Evolutionary conservation across 2,888 invertebrate species (phyloP).

Genomic region (Dynastes hyllus): DNA sequence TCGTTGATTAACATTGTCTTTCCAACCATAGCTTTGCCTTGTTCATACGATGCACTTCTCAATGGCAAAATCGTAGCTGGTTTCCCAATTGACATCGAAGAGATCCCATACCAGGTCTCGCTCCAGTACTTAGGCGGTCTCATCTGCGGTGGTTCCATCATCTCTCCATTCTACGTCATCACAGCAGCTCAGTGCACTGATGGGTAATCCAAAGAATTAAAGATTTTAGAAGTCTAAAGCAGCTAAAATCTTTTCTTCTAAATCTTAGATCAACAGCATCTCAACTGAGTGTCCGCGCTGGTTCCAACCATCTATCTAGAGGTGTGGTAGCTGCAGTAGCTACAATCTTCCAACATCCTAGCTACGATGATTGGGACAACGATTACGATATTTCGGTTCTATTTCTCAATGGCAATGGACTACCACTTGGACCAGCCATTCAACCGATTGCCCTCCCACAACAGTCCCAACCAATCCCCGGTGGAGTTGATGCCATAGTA

Average conservation of each 20-base stretch:
- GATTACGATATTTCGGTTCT: conserved; percentile 66
- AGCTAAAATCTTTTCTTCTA: too few species aligned
- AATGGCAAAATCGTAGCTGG: conserved; percentile 62
- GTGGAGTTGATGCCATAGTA: conserved; percentile 40
- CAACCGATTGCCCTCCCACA: conserved; percentile 44
- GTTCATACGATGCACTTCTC: conserved; percentile 5
- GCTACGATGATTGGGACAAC: conserved; percentile 57
- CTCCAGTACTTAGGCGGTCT: conserved; percentile 56
- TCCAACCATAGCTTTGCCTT: too few species aligned
- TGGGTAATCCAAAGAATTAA: neutral
- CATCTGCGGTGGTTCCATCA: conserved; percentile 61
- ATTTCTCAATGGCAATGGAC: conserved; percentile 57
- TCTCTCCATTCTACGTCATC: conserved; percentile 54
- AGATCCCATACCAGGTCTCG: conserved; percentile 60
- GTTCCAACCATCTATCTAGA: conserved; percentile 43
- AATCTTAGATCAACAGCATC: conserved; percentile 8
- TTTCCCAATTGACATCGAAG: conserved; percentile 54
- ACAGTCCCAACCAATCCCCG: conserved; percentile 16
- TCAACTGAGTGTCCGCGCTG: conserved; percentile 50
- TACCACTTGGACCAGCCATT: conserved; percentile 21
- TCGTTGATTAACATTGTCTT: too few species aligned
- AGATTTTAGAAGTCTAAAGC: fast-evolving
- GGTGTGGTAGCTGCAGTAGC: conserved; percentile 52
- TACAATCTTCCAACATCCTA: conserved; percentile 56
- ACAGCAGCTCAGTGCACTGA: conserved; percentile 62